phyloP scores from a whole-genome alignment of 2,888 invertebrate genomes.

The Operophtera brumata region DNA sequence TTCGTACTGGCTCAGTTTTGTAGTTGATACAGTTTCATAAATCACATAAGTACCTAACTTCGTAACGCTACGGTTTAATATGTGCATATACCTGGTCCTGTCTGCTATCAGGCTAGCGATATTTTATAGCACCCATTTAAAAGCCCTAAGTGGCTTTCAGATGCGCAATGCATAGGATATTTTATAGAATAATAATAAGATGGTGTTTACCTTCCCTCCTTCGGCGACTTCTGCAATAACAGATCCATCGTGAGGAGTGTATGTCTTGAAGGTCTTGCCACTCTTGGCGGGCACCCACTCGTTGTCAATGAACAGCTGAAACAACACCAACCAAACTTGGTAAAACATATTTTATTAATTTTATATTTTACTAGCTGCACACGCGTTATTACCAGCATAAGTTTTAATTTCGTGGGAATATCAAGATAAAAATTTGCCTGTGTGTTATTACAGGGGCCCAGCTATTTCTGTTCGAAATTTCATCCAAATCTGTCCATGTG shows the following conservation, averaged over 20 bases:
- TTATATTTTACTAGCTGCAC: no score
- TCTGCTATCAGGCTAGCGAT: no score
- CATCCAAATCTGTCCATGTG: no score
- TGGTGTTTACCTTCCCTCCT: constrained; percentile 84
- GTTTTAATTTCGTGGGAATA: no score
- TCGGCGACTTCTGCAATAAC: constrained; percentile 89
- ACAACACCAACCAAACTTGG: background rate
- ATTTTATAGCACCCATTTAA: no score
- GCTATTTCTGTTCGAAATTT: no score
- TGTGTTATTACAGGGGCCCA: no score
- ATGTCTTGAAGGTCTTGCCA: constrained; percentile 89
- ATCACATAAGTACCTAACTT: background rate
- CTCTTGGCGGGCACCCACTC: constrained; percentile 85
- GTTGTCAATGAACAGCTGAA: constrained; percentile 63
- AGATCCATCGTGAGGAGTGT: constrained; percentile 87
- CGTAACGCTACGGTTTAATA: no score
- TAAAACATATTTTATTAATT: background rate
- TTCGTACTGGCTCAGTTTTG: no score
- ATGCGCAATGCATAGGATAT: background rate
- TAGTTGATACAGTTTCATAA: background rate
- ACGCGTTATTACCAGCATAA: no score
- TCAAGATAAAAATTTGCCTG: no score
- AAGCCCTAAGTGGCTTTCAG: background rate
- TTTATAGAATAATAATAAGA: background rate
- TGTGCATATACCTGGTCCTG: no score